phyloP scores from a whole-genome alignment of 2,888 invertebrate genomes.

The Netelia melanura region DNA sequence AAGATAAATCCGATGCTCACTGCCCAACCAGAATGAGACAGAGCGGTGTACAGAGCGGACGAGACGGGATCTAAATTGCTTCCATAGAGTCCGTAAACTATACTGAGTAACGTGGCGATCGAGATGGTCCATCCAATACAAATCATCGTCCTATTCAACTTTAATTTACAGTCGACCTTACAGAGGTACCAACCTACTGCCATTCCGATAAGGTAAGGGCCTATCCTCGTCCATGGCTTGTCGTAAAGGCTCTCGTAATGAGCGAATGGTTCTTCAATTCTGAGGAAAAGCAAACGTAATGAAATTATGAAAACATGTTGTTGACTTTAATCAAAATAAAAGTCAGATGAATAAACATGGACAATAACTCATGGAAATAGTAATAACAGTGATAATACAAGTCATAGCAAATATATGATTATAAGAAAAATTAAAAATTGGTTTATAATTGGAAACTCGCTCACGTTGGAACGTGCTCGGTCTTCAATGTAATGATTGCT shows the following conservation, averaged over 20 bases:
- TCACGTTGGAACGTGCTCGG: slow-evolving; percentile 80
- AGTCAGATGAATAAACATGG: slow-evolving; percentile 7
- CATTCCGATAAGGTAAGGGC: slow-evolving; percentile 83
- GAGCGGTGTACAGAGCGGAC: slow-evolving; percentile 82
- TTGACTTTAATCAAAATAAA: too few species aligned
- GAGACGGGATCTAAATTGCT: slow-evolving; percentile 75
- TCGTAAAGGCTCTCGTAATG: slow-evolving; percentile 80
- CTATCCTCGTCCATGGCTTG: slow-evolving; percentile 83
- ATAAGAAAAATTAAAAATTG: neutral
- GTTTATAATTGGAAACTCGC: slow-evolving; percentile 49
- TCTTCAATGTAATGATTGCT: slow-evolving; percentile 84
- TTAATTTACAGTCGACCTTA: slow-evolving; percentile 76
- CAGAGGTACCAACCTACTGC: slow-evolving; percentile 79
- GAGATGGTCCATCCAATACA: slow-evolving; percentile 79
- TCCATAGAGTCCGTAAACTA: slow-evolving; percentile 82
- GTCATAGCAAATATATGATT: neutral
- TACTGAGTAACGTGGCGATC: slow-evolving; percentile 75
- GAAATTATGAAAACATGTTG: too few species aligned
- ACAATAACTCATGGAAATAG: slow-evolving; percentile 21
- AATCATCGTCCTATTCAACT: slow-evolving; percentile 74
- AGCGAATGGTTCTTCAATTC: slow-evolving; percentile 78
- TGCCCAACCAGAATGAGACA: slow-evolving; percentile 85
- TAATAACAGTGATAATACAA: slow-evolving; percentile 6
- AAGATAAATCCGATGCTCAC: slow-evolving; percentile 84
- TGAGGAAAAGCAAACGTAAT: slow-evolving; percentile 26